Evolutionary conservation across 2,797 vertebrate genomes (phyloP).

Genomic region (Pachyuromys duprasi): DNA sequence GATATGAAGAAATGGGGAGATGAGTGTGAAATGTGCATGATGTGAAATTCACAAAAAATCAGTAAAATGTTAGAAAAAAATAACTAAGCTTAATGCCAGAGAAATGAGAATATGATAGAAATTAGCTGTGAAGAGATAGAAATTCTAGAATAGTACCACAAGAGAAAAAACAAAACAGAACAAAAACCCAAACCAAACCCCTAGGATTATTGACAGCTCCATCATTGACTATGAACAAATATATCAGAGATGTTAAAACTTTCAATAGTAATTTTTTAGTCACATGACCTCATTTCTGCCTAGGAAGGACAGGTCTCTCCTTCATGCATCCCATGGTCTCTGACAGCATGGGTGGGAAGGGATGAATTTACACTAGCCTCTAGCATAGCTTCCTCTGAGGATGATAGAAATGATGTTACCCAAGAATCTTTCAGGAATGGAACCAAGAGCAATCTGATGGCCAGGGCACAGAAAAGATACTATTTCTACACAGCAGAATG

Average conservation of each 20-base stretch:
- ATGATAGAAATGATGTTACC: neutral
- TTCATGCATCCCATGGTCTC: neutral
- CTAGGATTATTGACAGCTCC: neutral
- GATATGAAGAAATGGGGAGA: neutral
- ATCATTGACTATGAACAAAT: neutral
- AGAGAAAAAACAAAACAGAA: neutral
- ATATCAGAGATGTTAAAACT: neutral
- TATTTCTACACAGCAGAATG: neutral
- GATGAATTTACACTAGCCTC: neutral
- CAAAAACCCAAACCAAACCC: neutral
- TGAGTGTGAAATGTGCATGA: neutral
- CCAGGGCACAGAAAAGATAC: neutral
- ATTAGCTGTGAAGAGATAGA: neutral
- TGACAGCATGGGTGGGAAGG: neutral
- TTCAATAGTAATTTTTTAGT: neutral
- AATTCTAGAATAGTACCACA: neutral
- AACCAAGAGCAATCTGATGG: neutral
- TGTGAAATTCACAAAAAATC: neutral
- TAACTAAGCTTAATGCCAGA: neutral
- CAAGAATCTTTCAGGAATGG: neutral
- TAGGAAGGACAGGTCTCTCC: neutral
- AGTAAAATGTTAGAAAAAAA: neutral
- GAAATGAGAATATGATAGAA: neutral
- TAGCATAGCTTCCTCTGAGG: neutral
- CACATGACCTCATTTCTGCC: neutral